Evolutionary conservation across 2,797 vertebrate species (phyloP).

Genomic region (Lagorchestes hirsutus): DNA sequence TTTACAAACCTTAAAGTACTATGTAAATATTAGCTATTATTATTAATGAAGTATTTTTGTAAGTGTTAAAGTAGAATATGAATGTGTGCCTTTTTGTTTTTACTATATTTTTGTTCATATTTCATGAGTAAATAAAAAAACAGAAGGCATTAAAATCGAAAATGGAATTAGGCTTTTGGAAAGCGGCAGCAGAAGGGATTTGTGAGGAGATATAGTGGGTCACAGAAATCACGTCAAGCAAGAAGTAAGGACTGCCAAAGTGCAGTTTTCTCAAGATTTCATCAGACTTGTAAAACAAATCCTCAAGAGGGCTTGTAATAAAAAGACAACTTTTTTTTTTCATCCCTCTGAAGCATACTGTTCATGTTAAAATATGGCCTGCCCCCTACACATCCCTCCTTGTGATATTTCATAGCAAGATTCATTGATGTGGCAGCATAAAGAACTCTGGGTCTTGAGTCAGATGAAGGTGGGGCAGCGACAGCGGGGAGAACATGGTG

Average conservation of each 20-base stretch:
- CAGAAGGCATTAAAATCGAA: conserved; percentile 70
- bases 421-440: neutral
- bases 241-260: conserved; percentile 62
- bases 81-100: neutral
- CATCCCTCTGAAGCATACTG: neutral
- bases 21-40: no score
- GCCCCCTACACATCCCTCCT: neutral
- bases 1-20: neutral
- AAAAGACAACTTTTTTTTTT: neutral
- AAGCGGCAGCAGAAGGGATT: conserved; percentile 72
- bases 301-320: neutral
- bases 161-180: conserved; percentile 65
- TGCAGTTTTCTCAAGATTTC: conserved; percentile 27
- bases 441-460: neutral
- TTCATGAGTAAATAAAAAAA: conserved; percentile 55
- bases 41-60: neutral
- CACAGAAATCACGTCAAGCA: conserved; percentile 49
- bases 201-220: conserved; percentile 44
- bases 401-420: neutral
- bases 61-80: neutral
- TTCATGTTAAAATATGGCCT: conserved; percentile 6
- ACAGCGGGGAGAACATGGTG: neutral
- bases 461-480: neutral
- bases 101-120: conserved; percentile 52
- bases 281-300: neutral